Base-by-base conservation (phyloP, 2,888 invertebrate genomes). In the Pyralis farinalis region DNA sequence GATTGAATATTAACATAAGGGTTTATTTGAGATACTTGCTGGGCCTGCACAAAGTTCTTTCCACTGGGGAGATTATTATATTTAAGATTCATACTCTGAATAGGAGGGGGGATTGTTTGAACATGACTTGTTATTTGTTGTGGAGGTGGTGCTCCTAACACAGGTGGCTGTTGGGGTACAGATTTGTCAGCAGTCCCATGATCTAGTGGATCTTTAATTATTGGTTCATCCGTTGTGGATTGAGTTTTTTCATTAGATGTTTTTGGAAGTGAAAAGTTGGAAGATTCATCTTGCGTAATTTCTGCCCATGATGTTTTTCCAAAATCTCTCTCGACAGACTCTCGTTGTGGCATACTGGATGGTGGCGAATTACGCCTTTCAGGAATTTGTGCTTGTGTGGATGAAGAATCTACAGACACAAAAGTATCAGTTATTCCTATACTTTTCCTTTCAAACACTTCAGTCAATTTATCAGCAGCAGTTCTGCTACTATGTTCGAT, bases 381-480 rank as follows among this genome's bases (percentile, higher is more conserved):
- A 59, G 46, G 90, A 81, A 16, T 90, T 74, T 56, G 69, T 37
- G 59, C 51, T 62, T 70, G 66, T 63, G 73, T 67, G 61, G 81
- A 57, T n/a, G 63, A n/a, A n/a, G n/a, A 54, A 38, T 84, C 84
- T 7, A 69, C 49, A 7, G 71, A 49, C 28, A 64, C 65, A 49
- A 84, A 77, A 37, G 82, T 74, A 53, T 83, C 85, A 42, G 68
- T 58, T 34, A 85, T 46, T 11, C 80, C 83, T 61, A 81, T 79
- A 57, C 84, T 86, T 63, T 80, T 90, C 42, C 89, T 73, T 63
- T 90, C 89, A 63, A 89, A 89, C 41, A 86, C 87, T 66, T 89
- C 90, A 34, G 81, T 77, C 36, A 87, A 61, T 60, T 89, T 88
- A 47, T 89, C 90, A 44, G 86, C 87, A 43, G 85, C 86, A 43